Conservation (phyloP, 2,888 invertebrate genomes). For the Poecilobothrus nobilitatus region DNA sequence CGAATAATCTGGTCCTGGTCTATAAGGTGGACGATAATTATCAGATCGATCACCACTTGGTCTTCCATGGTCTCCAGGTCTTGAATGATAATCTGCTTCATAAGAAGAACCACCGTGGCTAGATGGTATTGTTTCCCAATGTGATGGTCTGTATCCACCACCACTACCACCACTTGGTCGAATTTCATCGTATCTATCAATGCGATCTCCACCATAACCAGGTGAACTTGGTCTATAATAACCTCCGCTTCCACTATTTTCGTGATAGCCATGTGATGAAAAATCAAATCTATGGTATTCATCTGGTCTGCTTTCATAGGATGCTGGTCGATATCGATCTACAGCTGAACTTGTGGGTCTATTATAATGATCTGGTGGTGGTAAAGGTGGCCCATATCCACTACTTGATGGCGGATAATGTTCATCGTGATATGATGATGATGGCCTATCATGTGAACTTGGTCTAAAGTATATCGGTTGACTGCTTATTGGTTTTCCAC, state of each 20-base stretch:
- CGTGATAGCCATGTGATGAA: conserved; percentile 38
- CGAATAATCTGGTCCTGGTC: conserved; percentile 34
- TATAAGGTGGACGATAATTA: conserved; percentile 36
- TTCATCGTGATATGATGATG: conserved; percentile 26
- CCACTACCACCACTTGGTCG: conserved; percentile 30
- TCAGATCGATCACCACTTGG: conserved; percentile 31
- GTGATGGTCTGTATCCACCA: conserved; percentile 28
- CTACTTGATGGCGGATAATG: conserved; percentile 25
- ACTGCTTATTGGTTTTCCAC: conserved; percentile 30
- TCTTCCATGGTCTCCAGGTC: conserved; percentile 28
- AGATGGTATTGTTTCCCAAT: conserved; percentile 37
- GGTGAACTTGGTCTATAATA: conserved; percentile 35
- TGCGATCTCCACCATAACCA: conserved; percentile 31
- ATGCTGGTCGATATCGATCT: conserved; percentile 35
- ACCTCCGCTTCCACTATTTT: conserved; percentile 16
- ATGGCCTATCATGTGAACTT: conserved; percentile 26
- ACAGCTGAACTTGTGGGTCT: conserved; percentile 32
- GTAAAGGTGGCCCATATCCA: conserved; percentile 20
- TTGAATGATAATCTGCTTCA: conserved; percentile 33
- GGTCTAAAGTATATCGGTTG: conserved; percentile 38
- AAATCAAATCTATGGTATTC: conserved; percentile 38
- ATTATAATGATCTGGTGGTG: conserved; percentile 28
- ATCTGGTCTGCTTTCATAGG: conserved; percentile 34
- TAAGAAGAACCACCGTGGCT: conserved; percentile 36
- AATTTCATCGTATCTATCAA: conserved; percentile 38